Evolutionary conservation across 2,113 vertebrate species (phyloP).

Genomic region (Fregetta grallaria): DNA sequence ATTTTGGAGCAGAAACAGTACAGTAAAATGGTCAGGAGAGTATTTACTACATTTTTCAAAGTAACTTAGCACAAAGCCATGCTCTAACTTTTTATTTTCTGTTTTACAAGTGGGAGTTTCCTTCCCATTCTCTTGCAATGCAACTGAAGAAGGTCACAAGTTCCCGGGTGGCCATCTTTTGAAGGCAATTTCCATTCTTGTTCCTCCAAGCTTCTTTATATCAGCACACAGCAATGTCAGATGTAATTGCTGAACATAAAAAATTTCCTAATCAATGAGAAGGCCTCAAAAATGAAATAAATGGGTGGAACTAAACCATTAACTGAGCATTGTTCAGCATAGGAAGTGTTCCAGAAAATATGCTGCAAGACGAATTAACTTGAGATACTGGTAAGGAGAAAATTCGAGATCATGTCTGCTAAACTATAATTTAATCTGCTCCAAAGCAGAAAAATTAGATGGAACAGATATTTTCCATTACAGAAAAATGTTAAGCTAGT

Average conservation of each 20-base stretch:
- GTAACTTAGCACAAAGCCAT: not conserved
- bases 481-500: not conserved
- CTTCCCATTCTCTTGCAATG: not conserved
- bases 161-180: not conserved
- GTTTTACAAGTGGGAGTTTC: not conserved
- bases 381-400: not conserved
- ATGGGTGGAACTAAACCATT: constrained; percentile 26
- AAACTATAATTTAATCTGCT: not conserved
- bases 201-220: not conserved
- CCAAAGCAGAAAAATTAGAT: not conserved
- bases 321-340: not conserved
- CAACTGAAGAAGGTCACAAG: constrained; percentile 18
- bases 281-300: not conserved
- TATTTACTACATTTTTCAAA: not conserved
- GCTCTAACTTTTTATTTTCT: constrained; percentile 6
- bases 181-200: constrained; percentile 1
- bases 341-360: not conserved
- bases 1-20: not conserved
- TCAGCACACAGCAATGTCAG: constrained; percentile 11
- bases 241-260: not conserved
- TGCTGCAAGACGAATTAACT: not conserved
- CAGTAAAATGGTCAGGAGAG: not conserved
- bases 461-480: not conserved
- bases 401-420: not conserved
- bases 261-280: not conserved